Conservation (phyloP, 2,113 vertebrate genomes). For the Laticauda colubrina region DNA sequence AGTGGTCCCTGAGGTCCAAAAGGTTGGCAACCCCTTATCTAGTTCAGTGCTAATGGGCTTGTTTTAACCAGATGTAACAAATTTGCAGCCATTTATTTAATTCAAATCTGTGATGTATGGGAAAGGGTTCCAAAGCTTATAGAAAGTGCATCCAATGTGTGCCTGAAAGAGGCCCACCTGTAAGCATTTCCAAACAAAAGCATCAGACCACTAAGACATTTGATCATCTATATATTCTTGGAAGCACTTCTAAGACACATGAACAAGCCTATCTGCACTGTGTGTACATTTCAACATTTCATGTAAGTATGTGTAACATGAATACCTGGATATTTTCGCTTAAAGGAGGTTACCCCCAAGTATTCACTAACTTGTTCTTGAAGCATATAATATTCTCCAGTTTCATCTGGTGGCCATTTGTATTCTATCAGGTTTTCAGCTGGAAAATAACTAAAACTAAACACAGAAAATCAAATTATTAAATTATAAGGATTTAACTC, state of each 20-base stretch:
- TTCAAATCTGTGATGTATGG: background rate
- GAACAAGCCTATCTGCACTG: background rate
- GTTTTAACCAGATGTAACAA: background rate
- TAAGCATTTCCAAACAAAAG: background rate
- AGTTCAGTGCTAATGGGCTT: background rate
- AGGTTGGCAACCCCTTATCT: too few species aligned
- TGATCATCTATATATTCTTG: background rate
- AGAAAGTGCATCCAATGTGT: background rate
- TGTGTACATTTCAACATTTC: background rate
- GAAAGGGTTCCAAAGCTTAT: background rate
- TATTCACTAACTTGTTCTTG: conserved; percentile 99
- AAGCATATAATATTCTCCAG: conserved; percentile 97
- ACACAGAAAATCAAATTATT: conserved; percentile 30
- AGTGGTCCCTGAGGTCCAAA: too few species aligned
- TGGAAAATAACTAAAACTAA: conserved; percentile 91
- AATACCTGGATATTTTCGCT: conserved; percentile 97
- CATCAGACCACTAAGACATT: background rate
- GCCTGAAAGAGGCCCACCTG: background rate
- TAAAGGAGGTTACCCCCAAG: conserved; percentile 96
- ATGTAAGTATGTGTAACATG: conserved; percentile 23
- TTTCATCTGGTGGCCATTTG: conserved; percentile 96
- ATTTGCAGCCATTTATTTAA: background rate
- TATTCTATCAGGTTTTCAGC: conserved; percentile 97
- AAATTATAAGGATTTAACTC: background rate
- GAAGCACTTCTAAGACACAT: background rate